Evolutionary conservation across 1,140 invertebrate genomes (phyloP).

Genomic region (Heliconius himera): DNA sequence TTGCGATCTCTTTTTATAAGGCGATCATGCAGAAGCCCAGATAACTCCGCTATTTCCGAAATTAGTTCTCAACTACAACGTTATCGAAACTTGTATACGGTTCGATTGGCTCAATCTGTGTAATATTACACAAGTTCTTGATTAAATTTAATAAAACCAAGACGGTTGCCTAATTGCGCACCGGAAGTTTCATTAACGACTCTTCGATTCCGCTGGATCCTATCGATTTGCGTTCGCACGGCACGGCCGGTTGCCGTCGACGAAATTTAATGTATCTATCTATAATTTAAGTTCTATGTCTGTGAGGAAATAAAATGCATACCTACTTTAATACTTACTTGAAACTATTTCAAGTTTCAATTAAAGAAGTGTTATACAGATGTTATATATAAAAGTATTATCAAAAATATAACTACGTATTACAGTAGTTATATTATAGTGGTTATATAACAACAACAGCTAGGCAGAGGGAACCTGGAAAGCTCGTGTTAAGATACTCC

Average conservation of each 20-base stretch:
- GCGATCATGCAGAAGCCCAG: conserved; percentile 58
- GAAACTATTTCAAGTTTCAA: too few species aligned
- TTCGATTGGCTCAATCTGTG: conserved; percentile 79
- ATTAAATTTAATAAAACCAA: conserved; percentile 82
- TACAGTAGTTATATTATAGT: too few species aligned
- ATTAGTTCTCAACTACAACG: conserved; percentile 78
- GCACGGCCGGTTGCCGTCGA: conserved; percentile 25
- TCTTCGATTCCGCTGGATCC: conserved; percentile 71
- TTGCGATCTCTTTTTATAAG: conserved; percentile 68
- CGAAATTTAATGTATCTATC: conserved; percentile 42
- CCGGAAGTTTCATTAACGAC: conserved; percentile 76
- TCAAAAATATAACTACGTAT: not conserved
- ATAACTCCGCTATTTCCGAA: conserved; percentile 73
- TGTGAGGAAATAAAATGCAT: too few species aligned
- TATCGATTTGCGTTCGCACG: conserved; percentile 55
- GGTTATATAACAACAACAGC: too few species aligned
- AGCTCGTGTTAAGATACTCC: too few species aligned
- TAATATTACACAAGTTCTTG: conserved; percentile 81
- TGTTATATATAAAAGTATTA: not conserved
- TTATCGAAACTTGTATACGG: conserved; percentile 79
- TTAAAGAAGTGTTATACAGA: too few species aligned
- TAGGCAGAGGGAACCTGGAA: too few species aligned
- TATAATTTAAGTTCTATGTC: not conserved
- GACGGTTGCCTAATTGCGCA: conserved; percentile 78
- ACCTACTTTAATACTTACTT: too few species aligned